A percentile compares a stretch with the other conserved stretches of the same genome.
Conservation (phyloP, 2,113 vertebrate genomes). For the Xenotilapia longispinis region DNA sequence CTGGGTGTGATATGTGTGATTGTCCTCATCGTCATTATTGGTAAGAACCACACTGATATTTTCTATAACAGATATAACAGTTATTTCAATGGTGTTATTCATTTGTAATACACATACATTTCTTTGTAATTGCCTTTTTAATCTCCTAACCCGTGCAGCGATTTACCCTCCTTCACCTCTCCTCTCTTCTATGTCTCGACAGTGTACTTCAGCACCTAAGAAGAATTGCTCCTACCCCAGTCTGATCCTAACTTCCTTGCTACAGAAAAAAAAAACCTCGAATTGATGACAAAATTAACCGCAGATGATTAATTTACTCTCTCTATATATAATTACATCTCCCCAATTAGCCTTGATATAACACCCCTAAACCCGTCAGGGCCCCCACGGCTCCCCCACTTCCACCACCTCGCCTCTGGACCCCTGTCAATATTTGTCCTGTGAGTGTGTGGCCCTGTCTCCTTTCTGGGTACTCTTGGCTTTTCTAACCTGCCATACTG, state of each 20-base stretch:
- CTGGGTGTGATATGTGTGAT: constrained; percentile 83
- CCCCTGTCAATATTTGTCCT: constrained; percentile 70
- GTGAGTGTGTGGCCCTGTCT: constrained; percentile 70
- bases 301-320: constrained; percentile 54
- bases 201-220: constrained; percentile 83
- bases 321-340: constrained; percentile 12
- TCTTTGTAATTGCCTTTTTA: background rate
- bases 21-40: constrained; percentile 89
- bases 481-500: constrained; percentile 72
- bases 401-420: constrained; percentile 63
- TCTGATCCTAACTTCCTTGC: constrained; percentile 60
- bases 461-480: constrained; percentile 72
- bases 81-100: background rate
- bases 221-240: constrained; percentile 65
- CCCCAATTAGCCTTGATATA: constrained; percentile 60
- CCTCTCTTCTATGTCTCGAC: constrained; percentile 10
- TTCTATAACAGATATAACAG: background rate
- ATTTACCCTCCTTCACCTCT: background rate
- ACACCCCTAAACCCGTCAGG: constrained; percentile 57
- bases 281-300: constrained; percentile 58
- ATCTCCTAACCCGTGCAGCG: background rate
- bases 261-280: constrained; percentile 53
- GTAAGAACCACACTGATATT: constrained; percentile 67
- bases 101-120: background rate
- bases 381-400: constrained; percentile 53